These are phyloP conservation scores for Bombylius discolor DNA, from an alignment of 2,888 invertebrate species.

Conservation along the genomic window DNA sequence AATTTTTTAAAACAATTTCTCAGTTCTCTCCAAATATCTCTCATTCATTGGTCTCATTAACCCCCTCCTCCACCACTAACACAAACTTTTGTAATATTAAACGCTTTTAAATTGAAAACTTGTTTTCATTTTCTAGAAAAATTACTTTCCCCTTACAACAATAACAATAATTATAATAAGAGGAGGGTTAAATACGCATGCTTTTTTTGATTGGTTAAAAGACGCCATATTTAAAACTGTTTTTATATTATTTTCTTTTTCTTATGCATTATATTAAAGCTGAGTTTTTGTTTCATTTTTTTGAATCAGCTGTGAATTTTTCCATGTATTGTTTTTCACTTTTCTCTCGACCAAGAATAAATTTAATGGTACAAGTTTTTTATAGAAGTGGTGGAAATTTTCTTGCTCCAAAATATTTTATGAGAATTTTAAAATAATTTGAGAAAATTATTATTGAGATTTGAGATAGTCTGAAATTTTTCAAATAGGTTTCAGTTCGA, in stretches of 20 bases:
- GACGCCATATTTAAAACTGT: constrained; percentile 36
- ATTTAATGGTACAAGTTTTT: not conserved
- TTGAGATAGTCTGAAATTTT: constrained; percentile 7
- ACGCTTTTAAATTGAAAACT: too few species aligned
- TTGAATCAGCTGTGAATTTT: not conserved
- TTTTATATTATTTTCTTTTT: constrained; percentile 19
- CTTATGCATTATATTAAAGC: not conserved
- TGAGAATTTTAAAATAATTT: too few species aligned
- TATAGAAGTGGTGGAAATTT: too few species aligned
- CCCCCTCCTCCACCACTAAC: too few species aligned
- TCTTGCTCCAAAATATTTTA: too few species aligned
- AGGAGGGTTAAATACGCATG: constrained; percentile 26
- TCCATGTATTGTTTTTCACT: not conserved
- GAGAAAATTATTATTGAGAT: not conserved
- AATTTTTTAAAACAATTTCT: too few species aligned
- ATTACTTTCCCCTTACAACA: not conserved
- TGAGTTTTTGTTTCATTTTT: not conserved
- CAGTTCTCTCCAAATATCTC: too few species aligned
- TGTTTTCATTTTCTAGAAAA: too few species aligned
- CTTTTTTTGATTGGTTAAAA: constrained; percentile 30
- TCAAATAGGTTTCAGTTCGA: constrained; percentile 28
- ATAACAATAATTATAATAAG: not conserved
- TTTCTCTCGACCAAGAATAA: not conserved
- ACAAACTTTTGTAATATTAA: too few species aligned
- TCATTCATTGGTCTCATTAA: too few species aligned